phyloP scores from a whole-genome alignment of 1,140 invertebrate genomes.

The Notospermus geniculatus region DNA sequence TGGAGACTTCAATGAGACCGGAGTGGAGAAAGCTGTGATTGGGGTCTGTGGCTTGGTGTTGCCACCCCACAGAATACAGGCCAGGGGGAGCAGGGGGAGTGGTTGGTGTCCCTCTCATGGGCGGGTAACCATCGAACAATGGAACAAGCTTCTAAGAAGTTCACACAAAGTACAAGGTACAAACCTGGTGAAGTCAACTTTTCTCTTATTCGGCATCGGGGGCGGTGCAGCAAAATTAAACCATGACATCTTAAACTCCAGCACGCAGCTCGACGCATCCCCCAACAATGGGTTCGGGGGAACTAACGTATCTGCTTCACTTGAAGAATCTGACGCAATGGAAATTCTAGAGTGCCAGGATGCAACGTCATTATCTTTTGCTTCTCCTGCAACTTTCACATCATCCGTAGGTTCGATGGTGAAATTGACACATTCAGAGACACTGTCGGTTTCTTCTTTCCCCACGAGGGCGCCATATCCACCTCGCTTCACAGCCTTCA shows the following conservation, averaged over 20 bases:
- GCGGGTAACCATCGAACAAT: no score
- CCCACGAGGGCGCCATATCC: constrained; percentile 37
- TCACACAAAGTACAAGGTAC: no score
- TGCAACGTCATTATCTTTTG: constrained; percentile 3
- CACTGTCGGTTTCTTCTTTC: background rate
- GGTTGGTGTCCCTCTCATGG: no score
- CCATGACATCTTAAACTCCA: constrained; percentile 89
- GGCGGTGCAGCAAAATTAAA: constrained; percentile 97
- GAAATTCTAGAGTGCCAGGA: constrained; percentile 44
- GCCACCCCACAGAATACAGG: no score
- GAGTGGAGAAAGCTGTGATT: no score
- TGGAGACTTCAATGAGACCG: no score
- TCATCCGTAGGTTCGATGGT: background rate
- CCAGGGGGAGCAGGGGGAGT: no score
- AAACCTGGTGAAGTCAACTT: constrained; percentile 89
- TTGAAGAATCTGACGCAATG: constrained; percentile 29
- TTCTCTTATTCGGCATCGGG: constrained; percentile 86
- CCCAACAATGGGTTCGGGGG: constrained; percentile 39
- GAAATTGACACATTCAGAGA: background rate
- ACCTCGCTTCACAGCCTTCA: constrained; percentile 72
- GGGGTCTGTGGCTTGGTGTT: no score
- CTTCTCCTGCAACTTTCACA: background rate
- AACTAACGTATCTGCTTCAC: constrained; percentile 14
- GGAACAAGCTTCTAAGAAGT: no score
- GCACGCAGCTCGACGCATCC: constrained; percentile 58